Conservation (phyloP, 2,888 invertebrate species). For the Rotaria magnacalcarata region DNA sequence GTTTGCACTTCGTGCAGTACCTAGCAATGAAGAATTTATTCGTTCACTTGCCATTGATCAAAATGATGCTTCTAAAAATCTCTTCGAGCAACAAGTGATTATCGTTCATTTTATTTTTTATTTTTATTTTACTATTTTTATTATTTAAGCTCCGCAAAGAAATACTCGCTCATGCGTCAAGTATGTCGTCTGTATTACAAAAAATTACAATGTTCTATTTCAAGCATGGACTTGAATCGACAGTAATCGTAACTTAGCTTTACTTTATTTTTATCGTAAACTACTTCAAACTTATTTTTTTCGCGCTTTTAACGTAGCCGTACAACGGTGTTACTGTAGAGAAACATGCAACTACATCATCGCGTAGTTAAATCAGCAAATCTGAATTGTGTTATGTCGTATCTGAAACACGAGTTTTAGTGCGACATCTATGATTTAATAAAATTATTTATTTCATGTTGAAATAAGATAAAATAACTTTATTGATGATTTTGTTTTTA, state of each 20-base stretch:
- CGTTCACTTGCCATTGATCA: constrained; percentile 49
- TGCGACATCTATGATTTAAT: background rate
- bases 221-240: background rate
- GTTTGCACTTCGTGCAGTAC: constrained; percentile 54
- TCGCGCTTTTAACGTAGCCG: too few relatives aligned
- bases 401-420: background rate
- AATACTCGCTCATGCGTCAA: background rate
- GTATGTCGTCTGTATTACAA: background rate
- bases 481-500: background rate
- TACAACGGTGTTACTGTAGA: too few relatives aligned
- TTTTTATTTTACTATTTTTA: background rate
- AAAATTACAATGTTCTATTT: background rate
- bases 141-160: background rate
- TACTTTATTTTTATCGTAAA: too few relatives aligned
- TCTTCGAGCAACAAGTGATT: constrained; percentile 47
- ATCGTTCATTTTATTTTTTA: background rate
- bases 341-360: too few relatives aligned
- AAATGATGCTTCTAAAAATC: constrained; percentile 46
- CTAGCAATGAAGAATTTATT: constrained; percentile 51
- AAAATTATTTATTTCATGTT: too few relatives aligned
- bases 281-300: too few relatives aligned
- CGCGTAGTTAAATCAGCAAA: too few relatives aligned
- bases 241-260: background rate
- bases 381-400: too few relatives aligned
- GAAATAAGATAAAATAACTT: too few relatives aligned